Evolutionary conservation across 2,113 vertebrate species (phyloP).

Genomic region (Cryptotis parvus): DNA sequence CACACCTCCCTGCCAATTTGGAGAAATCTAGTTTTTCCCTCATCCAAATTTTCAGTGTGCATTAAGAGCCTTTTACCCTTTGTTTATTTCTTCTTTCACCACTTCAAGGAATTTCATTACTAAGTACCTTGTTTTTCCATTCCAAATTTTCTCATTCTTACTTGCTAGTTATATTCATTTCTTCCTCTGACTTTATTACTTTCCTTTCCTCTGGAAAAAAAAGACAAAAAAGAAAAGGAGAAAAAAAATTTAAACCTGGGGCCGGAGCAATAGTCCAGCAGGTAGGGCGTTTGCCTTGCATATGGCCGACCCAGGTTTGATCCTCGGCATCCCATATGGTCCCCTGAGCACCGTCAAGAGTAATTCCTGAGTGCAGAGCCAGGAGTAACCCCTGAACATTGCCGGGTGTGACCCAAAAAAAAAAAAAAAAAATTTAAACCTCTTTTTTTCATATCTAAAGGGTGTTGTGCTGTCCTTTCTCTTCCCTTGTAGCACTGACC

Average conservation of each 20-base stretch:
- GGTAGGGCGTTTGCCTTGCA: too few relatives aligned
- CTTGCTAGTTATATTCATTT: constrained; percentile 45
- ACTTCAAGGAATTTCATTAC: constrained; percentile 40
- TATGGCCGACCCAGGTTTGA: too few relatives aligned
- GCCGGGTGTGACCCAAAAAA: too few relatives aligned
- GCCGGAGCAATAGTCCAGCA: too few relatives aligned
- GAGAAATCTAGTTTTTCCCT: constrained; percentile 4
- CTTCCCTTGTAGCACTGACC: not conserved
- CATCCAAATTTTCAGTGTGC: constrained; percentile 39
- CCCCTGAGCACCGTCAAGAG: too few relatives aligned
- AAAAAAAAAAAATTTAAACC: too few relatives aligned
- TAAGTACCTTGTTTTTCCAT: constrained; percentile 60
- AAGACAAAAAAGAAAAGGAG: not conserved
- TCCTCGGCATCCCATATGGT: too few relatives aligned
- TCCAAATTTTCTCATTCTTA: constrained; percentile 1
- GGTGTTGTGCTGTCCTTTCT: not conserved
- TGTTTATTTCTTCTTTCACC: constrained; percentile 64
- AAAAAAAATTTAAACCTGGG: too few relatives aligned
- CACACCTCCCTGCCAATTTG: constrained; percentile 17
- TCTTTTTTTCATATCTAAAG: not conserved
- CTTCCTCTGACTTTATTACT: constrained; percentile 44
- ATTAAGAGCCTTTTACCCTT: constrained; percentile 41
- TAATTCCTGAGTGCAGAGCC: too few relatives aligned
- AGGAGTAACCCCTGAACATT: too few relatives aligned
- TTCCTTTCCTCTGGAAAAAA: constrained; percentile 64